Conservation (phyloP, 1,140 invertebrate genomes). For the Cydia strobilella region DNA sequence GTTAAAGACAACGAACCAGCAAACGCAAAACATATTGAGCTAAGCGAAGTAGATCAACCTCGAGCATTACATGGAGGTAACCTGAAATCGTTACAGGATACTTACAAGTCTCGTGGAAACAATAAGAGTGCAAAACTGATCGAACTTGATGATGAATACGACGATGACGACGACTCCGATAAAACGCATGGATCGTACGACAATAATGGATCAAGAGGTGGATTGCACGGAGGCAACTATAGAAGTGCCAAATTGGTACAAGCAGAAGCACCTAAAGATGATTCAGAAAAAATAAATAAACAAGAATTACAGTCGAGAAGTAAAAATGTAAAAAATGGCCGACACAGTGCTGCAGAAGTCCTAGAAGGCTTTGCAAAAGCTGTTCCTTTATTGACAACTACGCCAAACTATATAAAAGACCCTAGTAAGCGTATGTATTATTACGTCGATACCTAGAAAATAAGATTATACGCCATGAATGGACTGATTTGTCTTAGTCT, state of each 20-base stretch:
- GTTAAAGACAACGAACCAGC: conserved; percentile 48
- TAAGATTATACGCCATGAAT: conserved; percentile 5
- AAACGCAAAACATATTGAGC: conserved; percentile 53
- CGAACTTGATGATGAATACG: conserved; percentile 50
- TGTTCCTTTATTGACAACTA: conserved; percentile 60
- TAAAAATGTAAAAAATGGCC: conserved; percentile 38
- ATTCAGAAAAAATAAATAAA: conserved; percentile 40
- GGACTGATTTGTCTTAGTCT: conserved; percentile 12
- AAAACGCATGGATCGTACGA: conserved; percentile 50
- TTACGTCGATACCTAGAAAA: conserved; percentile 61
- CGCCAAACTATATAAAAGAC: conserved; percentile 65
- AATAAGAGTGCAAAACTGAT: conserved; percentile 50
- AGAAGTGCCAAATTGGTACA: conserved; percentile 60
- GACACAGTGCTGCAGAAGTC: conserved; percentile 53
- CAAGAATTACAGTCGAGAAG: conserved; percentile 38
- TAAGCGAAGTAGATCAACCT: conserved; percentile 38
- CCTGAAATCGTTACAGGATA: conserved; percentile 43
- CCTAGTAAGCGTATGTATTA: conserved; percentile 76
- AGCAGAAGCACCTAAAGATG: conserved; percentile 33
- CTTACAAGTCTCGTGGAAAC: conserved; percentile 40
- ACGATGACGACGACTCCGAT: conserved; percentile 45
- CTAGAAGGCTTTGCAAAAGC: conserved; percentile 61
- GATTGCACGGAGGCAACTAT: conserved; percentile 68
- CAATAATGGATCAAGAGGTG: conserved; percentile 42
- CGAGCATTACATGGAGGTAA: conserved; percentile 48